Evolutionary conservation across 2,888 invertebrate genomes (phyloP), one percentile per base, ranked within the genome.

Genomic region (Tillus elongatus): DNA sequence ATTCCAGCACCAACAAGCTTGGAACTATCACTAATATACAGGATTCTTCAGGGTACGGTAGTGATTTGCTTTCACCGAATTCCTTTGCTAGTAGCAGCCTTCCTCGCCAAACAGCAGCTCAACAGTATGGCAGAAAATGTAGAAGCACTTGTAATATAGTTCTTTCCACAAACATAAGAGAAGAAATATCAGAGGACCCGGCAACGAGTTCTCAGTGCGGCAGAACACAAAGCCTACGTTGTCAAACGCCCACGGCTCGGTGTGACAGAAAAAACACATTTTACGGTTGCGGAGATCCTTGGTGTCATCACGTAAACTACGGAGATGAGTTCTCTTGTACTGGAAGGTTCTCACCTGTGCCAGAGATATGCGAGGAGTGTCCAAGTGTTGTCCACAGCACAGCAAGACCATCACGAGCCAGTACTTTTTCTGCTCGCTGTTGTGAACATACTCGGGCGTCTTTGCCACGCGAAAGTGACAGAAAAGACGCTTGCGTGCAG

Each of bases 81-180:
- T 61, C 67, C 0, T 60, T 57, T 33, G 57, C 57, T 4, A 50
- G 53, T 26, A 36, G 47, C 9, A 62, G 56, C 42, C 44, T 63
- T 13, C 57, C 57, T 4, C 50, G 57, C n/a, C 46, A 61, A 36
- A n/a, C n/a, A n/a, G n/a, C n/a, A n/a, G n/a, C n/a, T n/a, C 60
- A 61, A 11, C 63, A 66, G 2, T 68, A 67, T 44, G 67, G 69
- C 44, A 58, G 71, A 3, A 64, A 70, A 39, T 80, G 80, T 52
- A 72, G 70, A 43, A 81, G 79, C 59, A 80, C 80, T 1, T 81
- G 79, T 54, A 80, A 73, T 53, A 81, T 82, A 37, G 71, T 76
- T 9, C 66, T 82, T 30, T 74, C 76, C 4, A 66, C 72, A 2
- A 70, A 69, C 43, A 57, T 66, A 26, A 59, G 65, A 44, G 63